Conservation (phyloP, 92 coral and sea anemone genomes). For the Zoanthus solanderi region DNA sequence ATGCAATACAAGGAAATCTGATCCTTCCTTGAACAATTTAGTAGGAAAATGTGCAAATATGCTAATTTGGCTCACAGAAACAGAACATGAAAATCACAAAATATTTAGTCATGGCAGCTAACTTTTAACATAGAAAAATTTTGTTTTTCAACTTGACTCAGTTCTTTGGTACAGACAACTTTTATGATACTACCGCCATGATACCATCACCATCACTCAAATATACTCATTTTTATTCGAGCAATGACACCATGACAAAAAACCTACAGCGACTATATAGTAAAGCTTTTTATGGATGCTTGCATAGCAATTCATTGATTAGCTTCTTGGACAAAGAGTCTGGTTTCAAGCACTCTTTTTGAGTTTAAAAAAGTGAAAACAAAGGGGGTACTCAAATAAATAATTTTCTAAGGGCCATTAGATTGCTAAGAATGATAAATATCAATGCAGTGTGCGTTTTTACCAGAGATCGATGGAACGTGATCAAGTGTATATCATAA, state of each 20-base stretch:
- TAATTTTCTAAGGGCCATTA: constrained; percentile 8
- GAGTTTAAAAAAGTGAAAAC: not conserved
- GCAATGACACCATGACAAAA: not conserved
- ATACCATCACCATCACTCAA: too few relatives aligned
- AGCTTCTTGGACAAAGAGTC: constrained; percentile 18
- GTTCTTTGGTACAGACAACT: not conserved
- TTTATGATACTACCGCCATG: not conserved
- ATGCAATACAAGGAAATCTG: not conserved
- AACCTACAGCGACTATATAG: not conserved
- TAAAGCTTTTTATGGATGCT: not conserved
- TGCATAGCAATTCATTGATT: not conserved
- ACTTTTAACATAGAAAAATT: not conserved
- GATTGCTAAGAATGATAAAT: not conserved
- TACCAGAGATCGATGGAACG: constrained; percentile 11
- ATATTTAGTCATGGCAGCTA: not conserved
- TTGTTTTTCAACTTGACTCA: too few relatives aligned
- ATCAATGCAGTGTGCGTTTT: not conserved
- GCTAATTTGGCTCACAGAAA: not conserved
- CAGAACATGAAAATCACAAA: not conserved
- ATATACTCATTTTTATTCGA: too few relatives aligned
- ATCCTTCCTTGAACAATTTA: not conserved
- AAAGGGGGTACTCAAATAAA: constrained; percentile 5
- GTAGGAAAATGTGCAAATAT: not conserved
- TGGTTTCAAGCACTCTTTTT: constrained; percentile 14
- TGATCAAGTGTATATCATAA: constrained; percentile 16